Conservation (phyloP, 2,113 vertebrate genomes). For the Asarcornis scutulata region DNA sequence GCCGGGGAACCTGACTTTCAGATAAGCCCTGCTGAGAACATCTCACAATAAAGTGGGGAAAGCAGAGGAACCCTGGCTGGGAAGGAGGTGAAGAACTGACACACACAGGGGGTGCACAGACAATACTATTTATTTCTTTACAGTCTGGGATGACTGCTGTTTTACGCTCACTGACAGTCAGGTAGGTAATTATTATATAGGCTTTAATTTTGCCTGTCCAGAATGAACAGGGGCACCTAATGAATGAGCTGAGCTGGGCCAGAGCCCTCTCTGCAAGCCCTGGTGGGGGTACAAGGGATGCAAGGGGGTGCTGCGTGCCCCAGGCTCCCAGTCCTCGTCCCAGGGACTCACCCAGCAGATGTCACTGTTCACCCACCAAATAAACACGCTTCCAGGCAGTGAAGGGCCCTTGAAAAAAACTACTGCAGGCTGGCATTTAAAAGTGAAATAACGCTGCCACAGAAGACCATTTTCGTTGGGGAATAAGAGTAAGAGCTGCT, state of each 20-base stretch:
- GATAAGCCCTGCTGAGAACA: neutral
- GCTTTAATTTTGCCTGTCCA: neutral
- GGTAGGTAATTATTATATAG: neutral
- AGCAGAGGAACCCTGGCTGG: neutral
- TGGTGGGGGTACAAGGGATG: no score
- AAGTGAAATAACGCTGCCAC: neutral
- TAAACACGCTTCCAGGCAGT: neutral
- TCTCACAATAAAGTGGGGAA: neutral
- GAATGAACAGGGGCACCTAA: neutral
- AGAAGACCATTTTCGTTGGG: neutral
- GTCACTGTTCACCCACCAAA: conserved; percentile 71
- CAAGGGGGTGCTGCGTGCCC: neutral
- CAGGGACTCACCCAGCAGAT: conserved; percentile 51
- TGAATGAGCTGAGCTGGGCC: neutral
- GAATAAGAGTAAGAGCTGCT: neutral
- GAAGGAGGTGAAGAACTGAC: neutral
- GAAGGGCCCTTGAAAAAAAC: conserved; percentile 1
- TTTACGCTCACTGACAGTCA: neutral
- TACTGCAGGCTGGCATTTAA: neutral
- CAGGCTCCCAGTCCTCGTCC: neutral
- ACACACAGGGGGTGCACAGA: rapidly evolving
- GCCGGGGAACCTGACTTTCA: neutral
- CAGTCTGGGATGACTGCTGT: neutral
- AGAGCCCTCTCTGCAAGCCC: neutral
- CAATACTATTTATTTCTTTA: neutral